Base-by-base conservation (phyloP, 2,113 vertebrate species). In the Octodon degus region DNA sequence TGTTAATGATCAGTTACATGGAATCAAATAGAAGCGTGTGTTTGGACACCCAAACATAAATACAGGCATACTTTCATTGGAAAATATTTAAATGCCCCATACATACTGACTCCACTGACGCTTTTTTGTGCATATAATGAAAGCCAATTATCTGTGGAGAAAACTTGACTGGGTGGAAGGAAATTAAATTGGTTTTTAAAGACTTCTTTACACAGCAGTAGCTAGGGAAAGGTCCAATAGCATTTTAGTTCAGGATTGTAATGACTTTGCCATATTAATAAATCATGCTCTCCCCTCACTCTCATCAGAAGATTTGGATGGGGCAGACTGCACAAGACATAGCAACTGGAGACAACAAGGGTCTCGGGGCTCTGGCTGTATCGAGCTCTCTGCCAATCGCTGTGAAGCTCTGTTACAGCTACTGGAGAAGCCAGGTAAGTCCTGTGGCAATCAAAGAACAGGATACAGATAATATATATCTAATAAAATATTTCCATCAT, bases 161-260 rank as follows among this genome's bases (percentile, higher is more conserved):
- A 98, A 99, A 98, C 98, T 97, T 98, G 97, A 97, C 98, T 98
- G 98, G 96, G 97, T 98, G 95, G 94, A 98, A 98, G 98, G 96
- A 98, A 98, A 98, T 97, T 97, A 98, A 98, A 98, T 98, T 98
- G 98, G 97, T 98, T 98, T 98, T 98, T 98, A 98, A 98, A 98
- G 97, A 97, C 96, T 98, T 98, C 63, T 92, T 98, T 98, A 98
- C 98, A 96, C 96, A 97, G 97, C 95, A 95, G 86, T 98, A 96
- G 97, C 97, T 98, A 96, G 95, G 97, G 97, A 97, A 97, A 98
- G 97, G 97, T 97, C 97, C 98, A 98, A 67, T 98, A 97, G 97
- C 91, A 90, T 95, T 98, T 98, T 97, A 97, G 94, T 95, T 98
- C 86, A 97, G 97, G 94, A 98, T 97, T 95, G 95, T 98, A 98